Conservation (phyloP, 2,888 invertebrate species). For the Micoletzkya japonica region DNA sequence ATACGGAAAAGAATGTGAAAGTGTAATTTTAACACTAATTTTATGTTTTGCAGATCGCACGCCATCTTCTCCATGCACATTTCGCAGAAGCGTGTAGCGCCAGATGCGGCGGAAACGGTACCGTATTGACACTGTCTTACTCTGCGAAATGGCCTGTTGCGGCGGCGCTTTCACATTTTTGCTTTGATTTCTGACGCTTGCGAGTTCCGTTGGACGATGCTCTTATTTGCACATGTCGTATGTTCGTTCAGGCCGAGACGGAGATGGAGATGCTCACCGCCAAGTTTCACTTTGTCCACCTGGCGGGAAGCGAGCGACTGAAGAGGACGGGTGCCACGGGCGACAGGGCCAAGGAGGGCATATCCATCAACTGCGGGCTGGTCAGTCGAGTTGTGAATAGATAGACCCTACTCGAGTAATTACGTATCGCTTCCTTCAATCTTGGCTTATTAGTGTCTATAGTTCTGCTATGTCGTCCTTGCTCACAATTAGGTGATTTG, state of each 20-base stretch:
- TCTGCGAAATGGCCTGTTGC: neutral
- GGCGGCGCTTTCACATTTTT: neutral
- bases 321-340: constrained; percentile 97
- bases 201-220: constrained; percentile 31
- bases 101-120: constrained; percentile 26
- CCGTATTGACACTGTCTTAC: too few species aligned
- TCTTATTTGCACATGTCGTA: constrained; percentile 10
- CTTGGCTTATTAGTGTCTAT: too few species aligned
- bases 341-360: constrained; percentile 92
- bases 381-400: constrained; percentile 63
- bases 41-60: constrained; percentile 89
- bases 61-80: constrained; percentile 85
- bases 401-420: too few species aligned
- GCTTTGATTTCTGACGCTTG: constrained; percentile 41
- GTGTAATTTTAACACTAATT: too few species aligned
- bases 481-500: too few species aligned
- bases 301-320: constrained; percentile 94
- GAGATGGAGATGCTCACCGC: constrained; percentile 91
- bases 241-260: constrained; percentile 33
- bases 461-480: too few species aligned
- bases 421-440: neutral
- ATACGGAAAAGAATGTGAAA: too few species aligned
- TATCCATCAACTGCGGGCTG: constrained; percentile 95
- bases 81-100: constrained; percentile 50
- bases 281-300: constrained; percentile 97